Evolutionary conservation across 2,888 invertebrate genomes (phyloP), one percentile per base, ranked within the genome.

Genomic region (Mesochorus sp.): DNA sequence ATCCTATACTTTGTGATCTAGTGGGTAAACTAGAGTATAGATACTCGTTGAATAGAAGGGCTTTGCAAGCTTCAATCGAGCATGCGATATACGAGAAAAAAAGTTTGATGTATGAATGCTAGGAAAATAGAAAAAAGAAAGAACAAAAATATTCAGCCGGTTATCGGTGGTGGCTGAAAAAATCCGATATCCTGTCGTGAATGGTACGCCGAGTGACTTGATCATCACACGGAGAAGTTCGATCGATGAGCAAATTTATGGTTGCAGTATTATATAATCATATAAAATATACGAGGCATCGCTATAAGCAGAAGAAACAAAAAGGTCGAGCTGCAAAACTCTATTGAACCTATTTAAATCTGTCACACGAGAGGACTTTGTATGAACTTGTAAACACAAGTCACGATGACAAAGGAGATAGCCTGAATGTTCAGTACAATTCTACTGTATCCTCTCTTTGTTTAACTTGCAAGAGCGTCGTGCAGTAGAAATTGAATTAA

Each of bases 261-360:
- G 4, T 8, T 47, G 6, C 24, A 24, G 12, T 21, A n/a, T n/a
- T n/a, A n/a, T n/a, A n/a, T n/a, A n/a, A n/a, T n/a, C n/a, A n/a
- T n/a, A n/a, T n/a, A n/a, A n/a, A n/a, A n/a, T n/a, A 24, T 57
- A 26, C 34, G 34, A 34, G 47, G 5, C 12, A 10, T 12, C 12
- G 3, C 21, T 14, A 12, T 1, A 19, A 3, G 31, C n/a, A 12
- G 6, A 34, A 19, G 4, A n/a, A 31, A 57, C 34, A 24, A 44
- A 34, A 31, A 19, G 17, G 26, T 53, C 24, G 26, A 49, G 24
- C 39, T 51, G 61, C 51, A 24, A 6, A 71, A 39, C 51, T 71
- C 53, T 26, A 72, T 24, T 62, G 53, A 21, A 34, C 28, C 53
- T 21, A 72, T 72, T 72, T 44, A 34, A 39, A 44, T 31, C 62